Evolutionary conservation across 2,888 invertebrate species (phyloP).

Genomic region (Aquatica leii): DNA sequence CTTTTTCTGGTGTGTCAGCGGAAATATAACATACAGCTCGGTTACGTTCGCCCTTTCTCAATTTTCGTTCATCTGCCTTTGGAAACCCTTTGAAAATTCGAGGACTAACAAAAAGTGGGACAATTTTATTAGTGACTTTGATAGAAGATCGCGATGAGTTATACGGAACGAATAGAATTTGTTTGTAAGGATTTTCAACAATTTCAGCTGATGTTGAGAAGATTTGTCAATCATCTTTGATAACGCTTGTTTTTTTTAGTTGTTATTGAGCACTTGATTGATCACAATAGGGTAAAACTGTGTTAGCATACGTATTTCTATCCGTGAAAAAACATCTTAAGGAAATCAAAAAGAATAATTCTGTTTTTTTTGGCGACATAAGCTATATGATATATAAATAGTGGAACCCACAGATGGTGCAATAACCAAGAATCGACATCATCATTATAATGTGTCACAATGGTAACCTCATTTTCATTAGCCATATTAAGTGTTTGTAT

Average conservation of each 20-base stretch:
- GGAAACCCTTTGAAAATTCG: too few relatives aligned
- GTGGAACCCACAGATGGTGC: neutral
- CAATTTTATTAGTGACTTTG: too few relatives aligned
- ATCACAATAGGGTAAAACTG: neutral
- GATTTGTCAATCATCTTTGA: neutral
- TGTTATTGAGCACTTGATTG: neutral
- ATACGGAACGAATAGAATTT: too few relatives aligned
- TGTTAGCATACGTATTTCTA: too few relatives aligned
- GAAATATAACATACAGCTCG: neutral
- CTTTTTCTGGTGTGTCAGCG: neutral
- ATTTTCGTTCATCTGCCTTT: neutral
- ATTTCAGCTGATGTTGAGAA: neutral
- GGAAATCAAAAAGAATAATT: neutral
- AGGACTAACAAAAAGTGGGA: neutral
- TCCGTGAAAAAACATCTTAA: neutral
- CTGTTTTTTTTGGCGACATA: neutral
- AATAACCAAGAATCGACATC: neutral
- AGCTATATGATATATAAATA: neutral
- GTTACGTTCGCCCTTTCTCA: neutral
- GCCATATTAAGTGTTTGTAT: neutral
- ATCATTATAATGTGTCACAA: neutral
- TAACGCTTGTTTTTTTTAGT: neutral
- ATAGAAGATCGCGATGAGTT: too few relatives aligned
- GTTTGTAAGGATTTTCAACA: neutral
- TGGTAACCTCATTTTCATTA: neutral